Evolutionary conservation across 1,140 invertebrate species (phyloP).

Genomic region (Drosophila asahinai): DNA sequence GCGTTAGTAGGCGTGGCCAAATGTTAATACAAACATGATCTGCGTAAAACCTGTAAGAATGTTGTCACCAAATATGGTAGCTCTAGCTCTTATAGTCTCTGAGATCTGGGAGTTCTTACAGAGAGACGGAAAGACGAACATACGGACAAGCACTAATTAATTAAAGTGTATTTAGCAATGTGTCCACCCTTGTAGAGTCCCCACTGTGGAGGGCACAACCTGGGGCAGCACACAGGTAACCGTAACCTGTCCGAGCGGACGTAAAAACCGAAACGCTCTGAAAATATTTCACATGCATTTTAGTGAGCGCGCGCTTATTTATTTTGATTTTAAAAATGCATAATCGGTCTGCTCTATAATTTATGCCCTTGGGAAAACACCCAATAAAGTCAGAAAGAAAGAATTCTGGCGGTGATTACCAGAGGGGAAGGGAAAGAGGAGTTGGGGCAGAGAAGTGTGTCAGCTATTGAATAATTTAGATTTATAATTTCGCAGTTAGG

Average conservation of each 20-base stretch:
- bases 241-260: slow-evolving; percentile 71
- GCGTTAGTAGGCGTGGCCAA: background rate
- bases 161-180: no score
- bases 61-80: background rate
- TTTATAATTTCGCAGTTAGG: slow-evolving; percentile 75
- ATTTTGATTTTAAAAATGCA: slow-evolving; percentile 73
- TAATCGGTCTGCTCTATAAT: slow-evolving; percentile 73
- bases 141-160: no score
- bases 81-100: background rate
- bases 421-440: no score
- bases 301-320: slow-evolving; percentile 50
- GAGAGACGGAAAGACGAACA: no score
- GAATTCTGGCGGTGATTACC: slow-evolving; percentile 14
- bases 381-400: slow-evolving; percentile 13
- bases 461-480: slow-evolving; percentile 77
- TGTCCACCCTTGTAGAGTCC: background rate
- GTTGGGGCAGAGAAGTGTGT: slow-evolving; percentile 44
- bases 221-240: slow-evolving; percentile 42
- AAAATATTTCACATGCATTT: slow-evolving; percentile 74
- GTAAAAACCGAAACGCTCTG: slow-evolving; percentile 70
- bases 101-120: no score
- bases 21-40: background rate
- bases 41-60: background rate
- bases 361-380: slow-evolving; percentile 53
- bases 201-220: slow-evolving; percentile 28